These are phyloP conservation scores for Neotragus pygmaeus DNA, from an alignment of 2,113 vertebrate genomes.

Conservation along the genomic window DNA sequence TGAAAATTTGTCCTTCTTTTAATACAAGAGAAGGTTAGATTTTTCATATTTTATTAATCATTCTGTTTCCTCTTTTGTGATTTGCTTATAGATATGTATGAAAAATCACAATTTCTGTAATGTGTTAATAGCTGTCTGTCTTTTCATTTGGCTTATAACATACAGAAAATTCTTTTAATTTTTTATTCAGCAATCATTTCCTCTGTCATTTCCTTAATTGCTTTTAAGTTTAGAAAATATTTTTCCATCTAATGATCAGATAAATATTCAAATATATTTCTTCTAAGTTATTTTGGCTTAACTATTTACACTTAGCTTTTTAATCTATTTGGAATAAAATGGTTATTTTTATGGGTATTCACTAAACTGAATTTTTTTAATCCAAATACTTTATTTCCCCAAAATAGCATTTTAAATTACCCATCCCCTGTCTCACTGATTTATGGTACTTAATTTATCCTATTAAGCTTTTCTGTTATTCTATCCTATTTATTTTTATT, in stretches of 20 bases:
- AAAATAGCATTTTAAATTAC: background rate
- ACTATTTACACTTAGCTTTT: background rate
- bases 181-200: background rate
- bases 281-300: background rate
- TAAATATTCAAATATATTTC: slow-evolving; percentile 2
- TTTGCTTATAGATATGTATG: background rate
- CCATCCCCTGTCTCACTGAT: background rate
- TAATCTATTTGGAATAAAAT: background rate
- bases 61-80: background rate
- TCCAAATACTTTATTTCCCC: background rate
- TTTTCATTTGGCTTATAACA: background rate
- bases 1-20: background rate
- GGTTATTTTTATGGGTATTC: background rate
- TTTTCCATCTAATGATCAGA: background rate
- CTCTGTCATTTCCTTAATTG: background rate
- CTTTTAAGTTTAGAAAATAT: background rate
- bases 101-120: background rate
- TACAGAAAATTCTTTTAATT: background rate
- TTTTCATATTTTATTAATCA: background rate
- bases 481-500: background rate
- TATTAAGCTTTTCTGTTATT: background rate
- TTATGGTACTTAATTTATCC: background rate
- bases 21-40: background rate
- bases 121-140: background rate
- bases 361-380: background rate